Percentiles rank a stretch among this genome's conserved stretches.
These are phyloP conservation scores for Bucco capensis DNA, from an alignment of 2,113 vertebrate genomes.

Conservation along the genomic window DNA sequence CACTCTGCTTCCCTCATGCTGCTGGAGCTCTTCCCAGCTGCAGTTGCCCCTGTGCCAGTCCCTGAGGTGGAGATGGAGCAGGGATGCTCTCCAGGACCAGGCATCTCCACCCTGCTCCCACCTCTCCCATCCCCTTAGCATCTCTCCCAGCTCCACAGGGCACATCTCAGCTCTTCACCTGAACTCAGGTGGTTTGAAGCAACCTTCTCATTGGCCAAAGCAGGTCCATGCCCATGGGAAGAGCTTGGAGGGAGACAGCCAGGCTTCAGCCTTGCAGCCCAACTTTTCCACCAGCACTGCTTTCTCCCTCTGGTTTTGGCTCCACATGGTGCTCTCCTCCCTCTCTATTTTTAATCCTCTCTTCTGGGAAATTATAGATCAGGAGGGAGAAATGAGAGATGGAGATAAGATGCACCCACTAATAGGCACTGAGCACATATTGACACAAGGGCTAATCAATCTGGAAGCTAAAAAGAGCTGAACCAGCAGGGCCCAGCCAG, in stretches of 20 bases:
- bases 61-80: neutral
- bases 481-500: constrained; percentile 59
- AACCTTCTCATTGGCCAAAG: neutral
- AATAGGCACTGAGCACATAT: constrained; percentile 63
- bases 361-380: constrained; percentile 77
- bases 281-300: neutral
- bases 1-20: too few relatives aligned
- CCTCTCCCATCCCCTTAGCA: neutral
- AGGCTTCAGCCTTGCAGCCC: neutral
- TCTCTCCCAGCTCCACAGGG: neutral
- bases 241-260: neutral
- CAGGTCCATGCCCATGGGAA: neutral
- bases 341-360: constrained; percentile 53
- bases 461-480: constrained; percentile 57
- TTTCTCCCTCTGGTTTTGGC: neutral
- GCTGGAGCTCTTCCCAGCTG: neutral
- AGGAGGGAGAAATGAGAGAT: constrained; percentile 35
- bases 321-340: neutral
- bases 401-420: constrained; percentile 34
- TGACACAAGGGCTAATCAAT: constrained; percentile 66
- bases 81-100: neutral
- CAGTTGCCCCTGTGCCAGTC: accelerated
- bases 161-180: neutral
- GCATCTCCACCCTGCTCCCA: neutral
- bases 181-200: neutral